Evolutionary conservation across 1,140 invertebrate genomes (phyloP), one percentile per base, ranked within the genome.

Genomic region (Heliconius congener): DNA sequence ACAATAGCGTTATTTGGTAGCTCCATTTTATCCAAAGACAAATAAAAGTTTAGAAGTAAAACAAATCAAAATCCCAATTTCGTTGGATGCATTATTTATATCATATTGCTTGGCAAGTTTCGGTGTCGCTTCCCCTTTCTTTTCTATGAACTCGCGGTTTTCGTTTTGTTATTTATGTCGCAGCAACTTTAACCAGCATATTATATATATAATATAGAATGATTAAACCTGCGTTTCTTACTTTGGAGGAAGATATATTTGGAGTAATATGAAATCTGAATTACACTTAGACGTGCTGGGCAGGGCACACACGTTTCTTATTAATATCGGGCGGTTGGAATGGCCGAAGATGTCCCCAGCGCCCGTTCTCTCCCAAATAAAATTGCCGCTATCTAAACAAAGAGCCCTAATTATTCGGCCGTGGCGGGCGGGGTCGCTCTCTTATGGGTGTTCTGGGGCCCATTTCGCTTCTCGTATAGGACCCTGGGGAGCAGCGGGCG

Each of bases 391-490:
- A 95, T 95, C 94, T 95, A 95, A 95, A 95, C 94, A 95, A 95
- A 95, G 94, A 95, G 94, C 94, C 94, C 94, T 95, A 95, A 95
- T 95, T 95, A 95, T 95, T 95, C 94, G 94, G 93, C 93, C 93
- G 93, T 93, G 94, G 94, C 94, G 93, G 94, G 92, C 91, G 93
- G 93, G 93, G 94, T 93, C 91, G 92, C 91, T 94, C 93, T 94
- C 93, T 95, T 95, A 95, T 94, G 94, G 93, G 93, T 94, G 93
- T 94, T 94, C 91, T 87, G 94, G 94, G 94, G 92, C 92, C 94
- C 93, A 94, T 95, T 94, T 94, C 91, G 91, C 90, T 93, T 92
- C 93, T 94, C 91, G 91, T 94, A 95, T 94, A 94, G 93, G 89
- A 90, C 94, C 91, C 94, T 78, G 73, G 90, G 93, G 94, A 94